A percentile compares a stretch with the other conserved stretches of the same genome.
These are phyloP conservation scores for Trichechus manatus DNA, from an alignment of 2,113 vertebrate species.

Conservation along the genomic window DNA sequence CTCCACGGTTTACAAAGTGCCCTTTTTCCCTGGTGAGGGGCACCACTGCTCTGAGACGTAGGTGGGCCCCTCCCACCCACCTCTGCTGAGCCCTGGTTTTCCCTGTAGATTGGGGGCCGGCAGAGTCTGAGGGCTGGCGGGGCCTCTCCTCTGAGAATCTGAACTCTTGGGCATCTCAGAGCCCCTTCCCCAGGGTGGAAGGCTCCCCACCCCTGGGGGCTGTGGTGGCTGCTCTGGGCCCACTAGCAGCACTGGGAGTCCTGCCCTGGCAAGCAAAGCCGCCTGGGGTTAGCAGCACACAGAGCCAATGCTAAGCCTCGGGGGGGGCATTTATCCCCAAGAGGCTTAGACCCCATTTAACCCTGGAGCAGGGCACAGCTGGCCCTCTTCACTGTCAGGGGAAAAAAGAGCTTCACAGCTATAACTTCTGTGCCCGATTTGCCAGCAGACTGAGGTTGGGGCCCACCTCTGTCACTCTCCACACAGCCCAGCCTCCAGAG, in stretches of 20 bases:
- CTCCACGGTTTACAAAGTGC: neutral
- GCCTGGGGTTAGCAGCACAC: neutral
- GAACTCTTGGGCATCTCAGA: neutral
- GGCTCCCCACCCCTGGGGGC: rapidly evolving
- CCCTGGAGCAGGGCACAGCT: neutral
- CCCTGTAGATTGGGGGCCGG: neutral
- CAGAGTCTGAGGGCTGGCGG: neutral
- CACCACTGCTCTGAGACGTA: neutral
- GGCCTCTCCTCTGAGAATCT: neutral
- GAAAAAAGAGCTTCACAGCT: neutral
- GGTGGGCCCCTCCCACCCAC: neutral
- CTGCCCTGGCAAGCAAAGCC: neutral
- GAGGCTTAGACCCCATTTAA: neutral
- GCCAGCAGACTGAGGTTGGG: neutral
- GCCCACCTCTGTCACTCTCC: neutral
- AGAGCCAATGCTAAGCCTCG: neutral
- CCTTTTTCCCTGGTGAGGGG: neutral
- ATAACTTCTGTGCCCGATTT: too few species aligned
- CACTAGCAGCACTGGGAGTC: neutral
- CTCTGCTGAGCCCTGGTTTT: neutral
- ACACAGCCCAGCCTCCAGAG: neutral
- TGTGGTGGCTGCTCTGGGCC: neutral
- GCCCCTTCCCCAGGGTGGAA: neutral
- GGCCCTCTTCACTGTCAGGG: neutral
- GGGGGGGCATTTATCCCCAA: neutral